Evolutionary conservation across 2,113 vertebrate genomes (phyloP), one percentile per base, ranked within the genome.

Genomic region (Dasypus novemcinctus): DNA sequence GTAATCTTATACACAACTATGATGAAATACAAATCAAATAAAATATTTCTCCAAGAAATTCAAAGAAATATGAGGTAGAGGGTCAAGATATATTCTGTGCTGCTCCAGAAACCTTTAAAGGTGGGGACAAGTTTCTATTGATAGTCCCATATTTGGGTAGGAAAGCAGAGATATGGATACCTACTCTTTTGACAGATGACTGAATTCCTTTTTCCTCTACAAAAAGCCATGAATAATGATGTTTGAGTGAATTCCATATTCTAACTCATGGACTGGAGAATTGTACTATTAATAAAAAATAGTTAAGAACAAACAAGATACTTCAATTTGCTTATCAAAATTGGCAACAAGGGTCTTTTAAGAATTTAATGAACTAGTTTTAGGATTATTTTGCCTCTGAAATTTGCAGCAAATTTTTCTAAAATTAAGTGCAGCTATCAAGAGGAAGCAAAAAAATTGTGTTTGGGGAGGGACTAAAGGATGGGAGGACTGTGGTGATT

Each of bases 261-360:
- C 13, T 86, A 29, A 86, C n/a, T 92, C 49, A n/a, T 83, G 21
- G 31, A 93, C 82, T 11, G 72, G 80, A 69, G 36, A 92, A 27
- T 33, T 78, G 20, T 25, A 87, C 21, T 49, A 59, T n/a, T n/a
- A n/a, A n/a, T n/a, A 89, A 94, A 71, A 79, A 20, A 43, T 49
- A 78, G 3, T 61, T 74, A 92, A 87, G 31, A 66, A 54, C 4
- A 83, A 78, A 27, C 3, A n/a, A 76, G 52, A 9, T 81, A 49
- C 17, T 72, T 66, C 23, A 64, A 41, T 59, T 92, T 79, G 68
- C 49, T 94, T 93, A 71, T 78, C 33, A 71, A 84, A 89, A 85
- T 85, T 72, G 57, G 20, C 76, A 87, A 94, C 54, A 83, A 80
- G 17, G 12, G 38, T 64, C 14, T 83, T 78, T 54, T 38, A 80